phyloP scores from a whole-genome alignment of 1,140 invertebrate genomes.

The Bombus waltoni region DNA sequence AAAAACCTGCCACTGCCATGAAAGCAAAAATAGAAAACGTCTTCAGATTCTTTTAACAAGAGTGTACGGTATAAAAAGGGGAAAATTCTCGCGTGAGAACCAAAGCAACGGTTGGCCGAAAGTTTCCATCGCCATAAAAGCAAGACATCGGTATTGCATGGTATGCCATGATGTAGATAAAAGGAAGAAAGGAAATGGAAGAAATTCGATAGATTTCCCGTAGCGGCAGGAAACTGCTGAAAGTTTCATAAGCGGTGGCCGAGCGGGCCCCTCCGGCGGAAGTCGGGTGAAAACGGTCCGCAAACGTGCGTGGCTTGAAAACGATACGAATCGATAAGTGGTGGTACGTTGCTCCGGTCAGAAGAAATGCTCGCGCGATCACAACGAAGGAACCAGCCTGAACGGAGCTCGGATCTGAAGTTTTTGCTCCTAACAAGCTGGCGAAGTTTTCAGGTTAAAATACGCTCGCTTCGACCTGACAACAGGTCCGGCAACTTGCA shows the following conservation, averaged over 20 bases:
- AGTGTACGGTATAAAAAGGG: no score
- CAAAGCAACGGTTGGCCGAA: no score
- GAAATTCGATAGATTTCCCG: conserved; percentile 49
- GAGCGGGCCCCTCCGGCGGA: conserved; percentile 63
- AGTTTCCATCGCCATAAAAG: no score
- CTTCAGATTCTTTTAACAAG: no score
- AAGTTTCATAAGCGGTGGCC: conserved; percentile 60
- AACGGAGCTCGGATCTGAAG: background rate
- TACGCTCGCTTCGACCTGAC: conserved; percentile 6
- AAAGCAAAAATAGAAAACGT: no score
- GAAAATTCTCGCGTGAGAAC: no score
- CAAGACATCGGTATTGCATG: no score
- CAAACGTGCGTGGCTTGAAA: conserved; percentile 74
- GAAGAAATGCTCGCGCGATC: conserved; percentile 30
- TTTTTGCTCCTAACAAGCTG: conserved; percentile 42
- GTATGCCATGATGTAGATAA: background rate
- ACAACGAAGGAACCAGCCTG: background rate
- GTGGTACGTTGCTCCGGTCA: background rate
- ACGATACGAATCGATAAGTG: conserved; percentile 62
- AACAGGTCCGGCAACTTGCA: conserved; percentile 49
- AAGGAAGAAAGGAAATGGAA: background rate
- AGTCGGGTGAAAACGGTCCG: conserved; percentile 74
- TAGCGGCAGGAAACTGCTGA: conserved; percentile 49
- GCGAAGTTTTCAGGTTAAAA: conserved; percentile 56
- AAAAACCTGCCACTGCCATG: no score